These are phyloP conservation scores for Lates japonicus DNA, from an alignment of 2,797 vertebrate genomes.

Conservation along the genomic window DNA sequence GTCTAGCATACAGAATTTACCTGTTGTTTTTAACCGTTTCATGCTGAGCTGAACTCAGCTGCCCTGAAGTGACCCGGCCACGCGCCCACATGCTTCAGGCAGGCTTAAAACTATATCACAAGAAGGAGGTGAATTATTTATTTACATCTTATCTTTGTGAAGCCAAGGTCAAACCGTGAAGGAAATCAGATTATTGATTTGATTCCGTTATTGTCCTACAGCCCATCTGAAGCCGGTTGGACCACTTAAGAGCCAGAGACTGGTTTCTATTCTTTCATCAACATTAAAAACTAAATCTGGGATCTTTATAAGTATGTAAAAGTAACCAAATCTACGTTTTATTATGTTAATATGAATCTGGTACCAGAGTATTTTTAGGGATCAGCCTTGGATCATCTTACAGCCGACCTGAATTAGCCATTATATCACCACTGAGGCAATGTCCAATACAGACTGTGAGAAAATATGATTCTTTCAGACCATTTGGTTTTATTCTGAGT, in stretches of 20 bases:
- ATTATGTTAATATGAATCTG: not conserved
- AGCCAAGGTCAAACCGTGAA: not conserved
- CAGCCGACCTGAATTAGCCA: not conserved
- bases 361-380: not conserved
- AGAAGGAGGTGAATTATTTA: not conserved
- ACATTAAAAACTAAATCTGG: not conserved
- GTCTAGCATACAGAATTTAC: not conserved
- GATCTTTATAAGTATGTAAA: not conserved
- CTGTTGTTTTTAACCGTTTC: not conserved
- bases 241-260: not conserved
- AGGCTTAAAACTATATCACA: not conserved
- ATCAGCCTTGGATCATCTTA: not conserved
- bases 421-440: not conserved
- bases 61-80: conserved; percentile 11
- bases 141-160: not conserved
- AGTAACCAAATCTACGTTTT: not conserved
- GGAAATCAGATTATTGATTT: not conserved
- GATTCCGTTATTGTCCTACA: not conserved
- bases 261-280: not conserved
- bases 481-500: not conserved
- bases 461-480: not conserved
- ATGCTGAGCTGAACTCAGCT: not conserved
- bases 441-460: not conserved
- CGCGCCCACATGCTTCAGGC: not conserved
- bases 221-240: not conserved